Percentiles rank a stretch among this genome's conserved stretches.
Evolutionary conservation across 2,888 invertebrate genomes (phyloP).

Genomic region (Polietes domitor): DNA sequence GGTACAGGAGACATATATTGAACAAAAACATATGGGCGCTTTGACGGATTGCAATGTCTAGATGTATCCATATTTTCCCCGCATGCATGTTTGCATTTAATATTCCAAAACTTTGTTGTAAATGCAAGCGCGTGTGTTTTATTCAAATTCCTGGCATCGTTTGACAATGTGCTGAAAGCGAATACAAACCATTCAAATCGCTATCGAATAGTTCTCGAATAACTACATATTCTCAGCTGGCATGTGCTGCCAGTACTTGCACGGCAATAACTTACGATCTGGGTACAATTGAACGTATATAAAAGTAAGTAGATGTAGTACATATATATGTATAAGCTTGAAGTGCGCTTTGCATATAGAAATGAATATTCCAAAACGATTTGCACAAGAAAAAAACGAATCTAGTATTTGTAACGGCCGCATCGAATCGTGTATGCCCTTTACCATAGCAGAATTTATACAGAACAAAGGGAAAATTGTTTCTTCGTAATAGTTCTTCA

Average conservation of each 20-base stretch:
- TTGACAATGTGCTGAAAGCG: too few relatives aligned
- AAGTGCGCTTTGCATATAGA: background rate
- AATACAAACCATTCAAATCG: background rate
- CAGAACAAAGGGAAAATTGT: too few relatives aligned
- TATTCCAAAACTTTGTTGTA: conserved; percentile 4
- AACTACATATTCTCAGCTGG: background rate
- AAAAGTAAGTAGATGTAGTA: background rate
- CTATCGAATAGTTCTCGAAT: background rate
- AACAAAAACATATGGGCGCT: too few relatives aligned
- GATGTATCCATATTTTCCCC: too few relatives aligned
- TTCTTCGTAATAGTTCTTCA: too few relatives aligned
- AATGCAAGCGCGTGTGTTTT: background rate
- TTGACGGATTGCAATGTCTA: too few relatives aligned
- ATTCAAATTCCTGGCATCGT: too few relatives aligned
- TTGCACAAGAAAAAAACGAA: conserved; percentile 19
- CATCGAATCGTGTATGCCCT: too few relatives aligned
- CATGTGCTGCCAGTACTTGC: background rate
- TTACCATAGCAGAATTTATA: too few relatives aligned
- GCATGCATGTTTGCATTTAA: background rate
- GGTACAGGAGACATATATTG: too few relatives aligned
- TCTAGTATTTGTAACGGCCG: too few relatives aligned
- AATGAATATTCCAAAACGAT: conserved; percentile 37
- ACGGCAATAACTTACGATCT: background rate
- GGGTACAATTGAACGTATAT: background rate
- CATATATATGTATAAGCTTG: background rate